A percentile compares a stretch with the other conserved stretches of the same genome.
phyloP scores from a whole-genome alignment of 2,797 vertebrate genomes.

The Lepus townsendii region DNA sequence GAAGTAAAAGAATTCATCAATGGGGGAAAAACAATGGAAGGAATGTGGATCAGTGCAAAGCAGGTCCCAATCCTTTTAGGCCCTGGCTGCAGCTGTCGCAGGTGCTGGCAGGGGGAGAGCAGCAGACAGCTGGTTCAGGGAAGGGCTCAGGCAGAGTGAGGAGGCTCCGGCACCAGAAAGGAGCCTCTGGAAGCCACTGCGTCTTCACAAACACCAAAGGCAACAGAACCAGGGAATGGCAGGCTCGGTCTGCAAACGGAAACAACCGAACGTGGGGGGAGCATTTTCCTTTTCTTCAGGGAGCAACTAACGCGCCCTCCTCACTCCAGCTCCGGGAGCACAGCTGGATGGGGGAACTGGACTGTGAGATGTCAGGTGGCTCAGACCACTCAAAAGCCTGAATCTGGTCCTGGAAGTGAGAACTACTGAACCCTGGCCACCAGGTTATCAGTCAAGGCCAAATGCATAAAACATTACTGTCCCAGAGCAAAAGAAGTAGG shows the following conservation, averaged over 20 bases:
- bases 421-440: slow-evolving; percentile 37
- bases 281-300: slow-evolving; percentile 32
- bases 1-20: slow-evolving; percentile 74
- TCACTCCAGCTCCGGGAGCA: neutral
- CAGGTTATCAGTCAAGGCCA: neutral
- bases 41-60: neutral
- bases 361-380: neutral
- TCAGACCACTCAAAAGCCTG: neutral
- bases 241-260: neutral
- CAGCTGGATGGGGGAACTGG: neutral
- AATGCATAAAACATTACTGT: neutral
- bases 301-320: slow-evolving; percentile 32
- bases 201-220: slow-evolving; percentile 30
- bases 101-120: neutral
- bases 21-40: slow-evolving; percentile 50
- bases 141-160: slow-evolving; percentile 21
- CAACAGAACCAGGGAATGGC: slow-evolving; percentile 38
- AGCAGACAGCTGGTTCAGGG: slow-evolving; percentile 40
- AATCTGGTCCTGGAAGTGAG: neutral
- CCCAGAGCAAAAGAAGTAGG: neutral
- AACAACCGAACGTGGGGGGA: neutral
- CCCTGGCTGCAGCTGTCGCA: neutral
- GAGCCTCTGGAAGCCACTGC: slow-evolving; percentile 47
- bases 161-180: neutral
- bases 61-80: neutral